These are phyloP conservation scores for Chiroxiphia lanceolata DNA, from an alignment of 2,797 vertebrate genomes.

Conservation along the genomic window DNA sequence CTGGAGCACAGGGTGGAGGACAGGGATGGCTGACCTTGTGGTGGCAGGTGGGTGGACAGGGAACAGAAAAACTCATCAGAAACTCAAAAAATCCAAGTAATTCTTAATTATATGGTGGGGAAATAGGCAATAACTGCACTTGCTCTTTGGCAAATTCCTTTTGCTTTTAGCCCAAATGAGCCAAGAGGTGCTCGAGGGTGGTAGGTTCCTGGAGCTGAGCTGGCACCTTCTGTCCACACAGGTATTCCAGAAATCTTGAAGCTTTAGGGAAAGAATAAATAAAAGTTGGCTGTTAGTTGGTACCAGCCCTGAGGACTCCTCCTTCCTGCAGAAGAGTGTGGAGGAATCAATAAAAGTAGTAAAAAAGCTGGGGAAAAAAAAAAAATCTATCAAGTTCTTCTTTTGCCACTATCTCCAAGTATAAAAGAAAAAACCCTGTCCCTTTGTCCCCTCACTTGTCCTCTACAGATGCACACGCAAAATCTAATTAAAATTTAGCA, in stretches of 20 bases:
- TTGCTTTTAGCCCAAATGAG: not conserved
- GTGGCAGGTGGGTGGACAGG: not conserved
- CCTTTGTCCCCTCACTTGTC: slow-evolving; percentile 56
- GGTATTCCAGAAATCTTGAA: not conserved
- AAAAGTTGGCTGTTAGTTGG: not conserved
- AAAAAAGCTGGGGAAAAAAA: not conserved
- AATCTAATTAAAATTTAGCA: slow-evolving; percentile 71
- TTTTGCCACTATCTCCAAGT: not conserved
- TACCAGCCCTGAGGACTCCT: not conserved
- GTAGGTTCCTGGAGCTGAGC: not conserved
- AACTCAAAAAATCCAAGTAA: accelerated
- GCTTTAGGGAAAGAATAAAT: not conserved
- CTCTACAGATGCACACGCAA: slow-evolving; percentile 48
- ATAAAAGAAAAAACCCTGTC: not conserved
- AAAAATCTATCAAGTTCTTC: not conserved
- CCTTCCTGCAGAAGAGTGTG: not conserved
- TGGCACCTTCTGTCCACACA: not conserved
- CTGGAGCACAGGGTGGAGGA: not conserved
- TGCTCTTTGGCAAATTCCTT: not conserved
- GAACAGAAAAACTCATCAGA: not conserved
- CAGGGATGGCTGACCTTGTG: accelerated
- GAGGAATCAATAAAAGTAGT: not conserved
- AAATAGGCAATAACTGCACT: accelerated
- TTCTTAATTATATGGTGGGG: accelerated
- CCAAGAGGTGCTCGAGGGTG: not conserved